These are phyloP conservation scores for Sarcophaga variegata DNA, from an alignment of 2,888 invertebrate genomes.

Conservation along the genomic window DNA sequence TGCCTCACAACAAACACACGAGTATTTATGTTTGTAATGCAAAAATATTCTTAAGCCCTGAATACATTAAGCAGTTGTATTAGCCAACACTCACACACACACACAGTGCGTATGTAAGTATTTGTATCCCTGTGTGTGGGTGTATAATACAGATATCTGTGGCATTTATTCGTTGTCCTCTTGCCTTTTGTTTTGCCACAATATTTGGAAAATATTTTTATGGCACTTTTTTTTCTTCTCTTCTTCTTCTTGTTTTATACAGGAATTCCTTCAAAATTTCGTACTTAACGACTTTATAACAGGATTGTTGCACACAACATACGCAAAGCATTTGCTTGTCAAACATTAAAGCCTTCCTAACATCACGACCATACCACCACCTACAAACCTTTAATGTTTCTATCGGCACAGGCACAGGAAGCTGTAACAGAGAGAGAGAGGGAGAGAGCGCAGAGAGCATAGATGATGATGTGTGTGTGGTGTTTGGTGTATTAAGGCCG, in stretches of 20 bases:
- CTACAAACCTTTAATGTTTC: too few species aligned
- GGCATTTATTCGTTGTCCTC: not conserved
- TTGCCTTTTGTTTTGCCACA: not conserved
- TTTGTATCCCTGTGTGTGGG: not conserved
- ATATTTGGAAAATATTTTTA: slow-evolving; percentile 33
- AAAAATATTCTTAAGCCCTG: not conserved
- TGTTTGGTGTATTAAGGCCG: not conserved
- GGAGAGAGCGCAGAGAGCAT: too few species aligned
- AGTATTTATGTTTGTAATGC: not conserved
- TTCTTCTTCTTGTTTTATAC: not conserved
- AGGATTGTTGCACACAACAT: slow-evolving; percentile 44
- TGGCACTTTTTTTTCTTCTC: not conserved
- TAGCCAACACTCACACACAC: not conserved
- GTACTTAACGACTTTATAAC: slow-evolving; percentile 46
- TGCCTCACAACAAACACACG: too few species aligned
- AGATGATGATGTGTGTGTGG: too few species aligned
- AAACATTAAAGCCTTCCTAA: slow-evolving; percentile 56
- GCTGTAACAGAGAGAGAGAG: too few species aligned
- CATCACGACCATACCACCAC: not conserved
- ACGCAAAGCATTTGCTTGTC: slow-evolving; percentile 52
- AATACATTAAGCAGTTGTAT: not conserved
- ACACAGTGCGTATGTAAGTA: not conserved
- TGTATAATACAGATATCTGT: not conserved
- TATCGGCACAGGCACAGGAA: too few species aligned
- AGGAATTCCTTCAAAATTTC: slow-evolving; percentile 10